These are phyloP conservation scores for Caenorhabditis uteleia DNA, from an alignment of 2,888 invertebrate species.

Conservation along the genomic window DNA sequence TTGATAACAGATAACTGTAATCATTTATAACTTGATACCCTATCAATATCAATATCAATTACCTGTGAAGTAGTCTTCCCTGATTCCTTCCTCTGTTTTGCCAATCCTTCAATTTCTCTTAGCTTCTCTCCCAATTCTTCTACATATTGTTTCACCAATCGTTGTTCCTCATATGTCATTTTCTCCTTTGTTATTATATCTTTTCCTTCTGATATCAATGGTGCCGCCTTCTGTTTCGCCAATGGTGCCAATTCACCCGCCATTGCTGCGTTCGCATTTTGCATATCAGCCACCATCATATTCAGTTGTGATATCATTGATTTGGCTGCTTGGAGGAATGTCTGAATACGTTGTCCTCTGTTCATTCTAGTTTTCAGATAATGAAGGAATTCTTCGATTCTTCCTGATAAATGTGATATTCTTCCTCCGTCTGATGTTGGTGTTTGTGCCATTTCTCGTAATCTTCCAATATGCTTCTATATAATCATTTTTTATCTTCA, in stretches of 20 bases:
- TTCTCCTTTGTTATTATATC: constrained; percentile 52
- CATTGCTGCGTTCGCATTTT: constrained; percentile 62
- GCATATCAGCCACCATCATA: constrained; percentile 63
- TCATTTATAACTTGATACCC: constrained; percentile 33
- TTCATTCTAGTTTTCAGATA: constrained; percentile 51
- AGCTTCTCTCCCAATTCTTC: constrained; percentile 50
- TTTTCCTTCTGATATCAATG: constrained; percentile 59
- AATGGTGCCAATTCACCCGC: constrained; percentile 65
- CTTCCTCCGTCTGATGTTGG: constrained; percentile 33
- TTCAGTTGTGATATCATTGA: constrained; percentile 60
- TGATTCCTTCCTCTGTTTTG: constrained; percentile 51
- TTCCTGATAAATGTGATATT: constrained; percentile 45
- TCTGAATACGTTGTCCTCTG: constrained; percentile 43
- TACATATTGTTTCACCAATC: constrained; percentile 43
- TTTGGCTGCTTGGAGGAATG: constrained; percentile 55
- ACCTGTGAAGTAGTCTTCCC: constrained; percentile 42
- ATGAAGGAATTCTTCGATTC: constrained; percentile 53
- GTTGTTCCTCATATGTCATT: constrained; percentile 49
- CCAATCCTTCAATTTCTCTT: constrained; percentile 52
- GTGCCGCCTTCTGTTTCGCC: constrained; percentile 62
- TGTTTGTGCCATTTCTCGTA: constrained; percentile 28
- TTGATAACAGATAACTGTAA: no score
- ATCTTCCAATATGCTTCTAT: constrained; percentile 31
- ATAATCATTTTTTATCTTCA: background rate
- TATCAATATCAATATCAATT: constrained; percentile 3